Evolutionary conservation across 2,797 vertebrate genomes (phyloP).

Genomic region (Thripadectes ignobilis): DNA sequence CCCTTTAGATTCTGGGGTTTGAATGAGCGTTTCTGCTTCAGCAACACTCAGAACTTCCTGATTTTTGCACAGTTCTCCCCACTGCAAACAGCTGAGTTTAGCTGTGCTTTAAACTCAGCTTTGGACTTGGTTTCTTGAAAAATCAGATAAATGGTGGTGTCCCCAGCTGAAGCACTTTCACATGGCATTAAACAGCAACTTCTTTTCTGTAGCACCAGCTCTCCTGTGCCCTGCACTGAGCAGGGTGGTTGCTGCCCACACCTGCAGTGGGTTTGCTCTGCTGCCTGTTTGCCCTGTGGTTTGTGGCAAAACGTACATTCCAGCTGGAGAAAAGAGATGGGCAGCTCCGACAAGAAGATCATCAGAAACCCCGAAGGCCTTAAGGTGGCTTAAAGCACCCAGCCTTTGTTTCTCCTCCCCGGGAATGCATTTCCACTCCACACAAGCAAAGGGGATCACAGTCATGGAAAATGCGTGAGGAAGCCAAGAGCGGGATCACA

Average conservation of each 20-base stretch:
- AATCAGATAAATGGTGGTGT: not conserved
- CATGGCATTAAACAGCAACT: not conserved
- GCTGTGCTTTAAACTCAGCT: not conserved
- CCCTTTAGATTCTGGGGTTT: not conserved
- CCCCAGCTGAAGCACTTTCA: not conserved
- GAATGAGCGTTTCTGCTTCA: not conserved
- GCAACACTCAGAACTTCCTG: not conserved
- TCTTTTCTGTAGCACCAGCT: not conserved
- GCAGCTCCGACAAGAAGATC: not conserved
- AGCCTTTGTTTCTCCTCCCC: not conserved
- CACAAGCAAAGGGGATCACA: not conserved
- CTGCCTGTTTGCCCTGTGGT: not conserved
- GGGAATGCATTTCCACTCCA: not conserved
- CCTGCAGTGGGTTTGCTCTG: not conserved
- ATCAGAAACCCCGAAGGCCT: not conserved
- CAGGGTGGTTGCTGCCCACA: not conserved
- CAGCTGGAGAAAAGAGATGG: not conserved
- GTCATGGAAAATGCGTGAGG: not conserved
- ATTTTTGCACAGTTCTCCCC: not conserved
- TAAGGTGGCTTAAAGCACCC: not conserved
- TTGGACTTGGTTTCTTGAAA: not conserved
- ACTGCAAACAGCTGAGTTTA: not conserved
- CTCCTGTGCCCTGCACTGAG: not conserved
- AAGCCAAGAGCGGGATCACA: not conserved
- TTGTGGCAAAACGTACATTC: not conserved